Base-by-base conservation (phyloP, 2,797 vertebrate genomes). In the Pempheris klunzingeri region DNA sequence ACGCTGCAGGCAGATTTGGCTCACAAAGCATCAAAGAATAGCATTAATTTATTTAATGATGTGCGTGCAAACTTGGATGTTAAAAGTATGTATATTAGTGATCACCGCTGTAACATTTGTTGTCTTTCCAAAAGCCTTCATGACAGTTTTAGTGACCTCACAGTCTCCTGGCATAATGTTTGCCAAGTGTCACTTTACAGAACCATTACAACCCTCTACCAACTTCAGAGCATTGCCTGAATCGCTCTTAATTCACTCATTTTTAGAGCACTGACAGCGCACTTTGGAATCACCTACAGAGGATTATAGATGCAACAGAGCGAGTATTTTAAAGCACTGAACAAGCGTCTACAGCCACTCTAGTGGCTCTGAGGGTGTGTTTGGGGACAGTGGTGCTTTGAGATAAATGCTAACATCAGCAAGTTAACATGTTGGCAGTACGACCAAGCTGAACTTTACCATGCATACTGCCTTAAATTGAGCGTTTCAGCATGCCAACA, bases 101-200 rank as follows among this genome's bases (percentile, higher is more conserved):
- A 68, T 61, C 12, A 47, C 44, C 2, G 0, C 47, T 32, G 67
- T 70, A 53, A 49, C 24, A 24, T 69, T 34, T 55, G 24, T 54
- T 41, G 53, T 60, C 72, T 3, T 54, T 72, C 30, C 0, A 47
- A 46, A 72, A 77, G 43, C 63, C 22, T 41, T 22, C 13, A 13
- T 43, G 66, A 54, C 65, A 57, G 20, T 13, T 44, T 80, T 53
- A 5, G 39, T 6, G 41, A 78, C 77, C 63, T 75, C 22, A 60
- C 30, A 62, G 67, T 62, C 58, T 65, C 71, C 74, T 72, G 59
- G 64, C 32, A 55, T 74, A 60, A 83, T 78, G 64, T 78, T 80
- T 71, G 57, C 69, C 77, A 86, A 89, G 88, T 75, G 80, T 77
- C 84, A 84, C 85, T 92, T 87, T 77, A 62, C 74, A 68, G 59